Base-by-base conservation (phyloP, 2,113 vertebrate genomes). In the Coracopsis vasa region DNA sequence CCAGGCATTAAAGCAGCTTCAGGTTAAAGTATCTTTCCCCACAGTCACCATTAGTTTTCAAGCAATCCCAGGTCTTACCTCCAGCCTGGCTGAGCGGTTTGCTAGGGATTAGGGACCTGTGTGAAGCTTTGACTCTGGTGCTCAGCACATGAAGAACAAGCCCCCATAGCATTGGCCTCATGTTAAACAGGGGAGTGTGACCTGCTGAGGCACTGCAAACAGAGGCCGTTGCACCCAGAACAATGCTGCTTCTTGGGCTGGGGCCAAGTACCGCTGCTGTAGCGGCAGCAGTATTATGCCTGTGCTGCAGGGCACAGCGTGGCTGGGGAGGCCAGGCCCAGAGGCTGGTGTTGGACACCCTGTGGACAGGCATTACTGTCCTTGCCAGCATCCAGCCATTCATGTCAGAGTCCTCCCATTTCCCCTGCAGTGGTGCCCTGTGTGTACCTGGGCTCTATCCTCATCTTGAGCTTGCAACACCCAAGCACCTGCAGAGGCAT, bases 381-480 rank as follows among this genome's bases (percentile, higher is more conserved):
- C 87, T 51, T 75, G 47, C n/a, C 51, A 47, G 61, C 50, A 51
- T 54, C 56, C 0, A 2, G 44, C 29, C 65, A 5, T 2, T 15
- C 17, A 35, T 1, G 0, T 72, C 73, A 85, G 73, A 82, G 51
- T 44, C 42, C 42, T 84, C 35, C 24, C 1, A 3, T 19, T 78
- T 64, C 48, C 69, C 70, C 74, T 11, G 0, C 3, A 8, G 15
- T 1, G 0, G 21, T 70, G 31, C 31, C n/a, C 31, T 47, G 45
- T 0, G 2, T 66, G 24, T 71, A 54, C n/a, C 50, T 0, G 0
- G 31, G 60, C 29, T 50, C n/a, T 47, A 1, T 51, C 25, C 65
- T 81, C 69, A 21, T 27, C 54, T 33, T 33, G 42, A 47, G 21
- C 44, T 85, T 90, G 42, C n/a, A 18, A 87, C 65, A 81, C 9